Evolutionary conservation across 2,113 vertebrate genomes (phyloP), one percentile per base, ranked within the genome.

Genomic region (Pipra filicauda): DNA sequence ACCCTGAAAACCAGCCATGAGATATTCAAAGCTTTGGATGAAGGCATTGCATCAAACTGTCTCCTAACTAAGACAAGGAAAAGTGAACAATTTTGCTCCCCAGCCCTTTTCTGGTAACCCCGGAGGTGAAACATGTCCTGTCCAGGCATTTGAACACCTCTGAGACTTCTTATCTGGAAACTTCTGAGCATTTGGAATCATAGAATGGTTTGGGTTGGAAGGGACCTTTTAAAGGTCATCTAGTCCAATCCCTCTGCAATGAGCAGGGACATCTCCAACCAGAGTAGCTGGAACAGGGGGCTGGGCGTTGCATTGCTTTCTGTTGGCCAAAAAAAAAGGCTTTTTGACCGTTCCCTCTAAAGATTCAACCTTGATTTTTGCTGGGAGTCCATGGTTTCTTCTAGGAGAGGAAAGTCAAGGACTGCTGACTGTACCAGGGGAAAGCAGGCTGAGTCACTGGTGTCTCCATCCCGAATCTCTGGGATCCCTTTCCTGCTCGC

Each of bases 381-480:
- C 27, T 70, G 35, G 31, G 20, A 48, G 27, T 19, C 27, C 23
- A 6, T 26, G 43, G 30, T 11, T 5, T 55, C 11, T 72, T 19
- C 41, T 44, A n/a, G 76, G 8, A n/a, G 23, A 44, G 67, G 8
- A 46, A 84, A 84, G 8, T 3, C 44, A 16, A 8, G 54, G 57
- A 5, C 11, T 35, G 30, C 6, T 61, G 59, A 5, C 22, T 2
- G 37, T 44, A n/a, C 22, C 33, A 35, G 49, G 12, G 27, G 19
- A 49, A 81, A 15, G 0, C 2, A 37, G 52, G 28, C 31, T n/a
- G 75, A 3, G 5, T 65, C 27, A 5, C 3, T 3, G 18, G 2
- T 41, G 31, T 28, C 33, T 91, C 57, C 52, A 87, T 52, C 81
- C 81, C 52, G 78, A 5, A 74, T 3, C 39, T 18, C 28, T 0